phyloP scores from a whole-genome alignment of 2,113 vertebrate species.

The Sisor rabdophorus region DNA sequence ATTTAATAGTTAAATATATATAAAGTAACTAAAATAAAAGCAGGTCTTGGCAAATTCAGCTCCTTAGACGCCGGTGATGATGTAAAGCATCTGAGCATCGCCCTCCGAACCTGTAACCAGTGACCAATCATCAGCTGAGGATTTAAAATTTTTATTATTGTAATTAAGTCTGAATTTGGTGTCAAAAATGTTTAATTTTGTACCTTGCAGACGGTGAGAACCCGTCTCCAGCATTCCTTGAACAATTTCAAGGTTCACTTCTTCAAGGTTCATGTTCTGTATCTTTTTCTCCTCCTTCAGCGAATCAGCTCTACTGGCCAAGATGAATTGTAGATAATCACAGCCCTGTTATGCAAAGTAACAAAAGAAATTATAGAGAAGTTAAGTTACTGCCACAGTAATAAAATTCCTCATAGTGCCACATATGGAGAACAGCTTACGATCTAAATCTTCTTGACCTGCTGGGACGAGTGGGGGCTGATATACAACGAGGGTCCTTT shows the following conservation, averaged over 20 bases:
- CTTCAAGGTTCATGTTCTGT: not conserved
- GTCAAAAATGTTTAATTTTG: not conserved
- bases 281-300: not conserved
- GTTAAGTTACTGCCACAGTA: not conserved
- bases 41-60: not conserved
- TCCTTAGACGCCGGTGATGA: constrained; percentile 69
- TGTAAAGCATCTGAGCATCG: constrained; percentile 68
- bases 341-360: not conserved
- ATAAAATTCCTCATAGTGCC: not conserved
- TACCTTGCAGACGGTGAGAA: not conserved
- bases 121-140: not conserved
- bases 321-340: not conserved
- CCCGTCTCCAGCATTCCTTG: not conserved
- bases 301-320: not conserved
- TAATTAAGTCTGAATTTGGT: not conserved
- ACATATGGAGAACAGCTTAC: constrained; percentile 4
- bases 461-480: not conserved
- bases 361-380: too few species aligned
- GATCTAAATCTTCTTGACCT: not conserved
- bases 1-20: too few species aligned
- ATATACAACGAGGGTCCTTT: not conserved
- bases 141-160: too few species aligned
- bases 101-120: constrained; percentile 63
- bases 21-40: not conserved
- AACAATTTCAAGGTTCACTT: not conserved